Conservation (phyloP, 2,797 vertebrate species). For the Anableps anableps region DNA sequence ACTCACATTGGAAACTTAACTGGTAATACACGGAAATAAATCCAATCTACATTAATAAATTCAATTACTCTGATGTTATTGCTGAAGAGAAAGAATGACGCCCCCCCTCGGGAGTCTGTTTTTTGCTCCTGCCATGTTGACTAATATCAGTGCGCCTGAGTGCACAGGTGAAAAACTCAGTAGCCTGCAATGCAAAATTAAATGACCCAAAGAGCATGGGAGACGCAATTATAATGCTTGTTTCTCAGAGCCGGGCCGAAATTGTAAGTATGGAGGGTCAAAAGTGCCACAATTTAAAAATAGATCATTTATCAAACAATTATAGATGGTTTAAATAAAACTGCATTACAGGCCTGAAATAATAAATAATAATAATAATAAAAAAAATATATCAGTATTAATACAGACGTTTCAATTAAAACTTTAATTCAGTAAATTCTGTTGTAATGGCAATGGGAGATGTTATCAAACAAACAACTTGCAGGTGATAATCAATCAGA, state of each 20-base stretch:
- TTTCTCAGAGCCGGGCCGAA: not conserved
- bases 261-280: not conserved
- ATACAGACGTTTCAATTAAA: not conserved
- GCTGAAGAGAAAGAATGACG: not conserved
- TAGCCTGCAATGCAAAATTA: constrained; percentile 52
- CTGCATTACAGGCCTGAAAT: not conserved
- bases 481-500: constrained; percentile 36
- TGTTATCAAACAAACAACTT: constrained; percentile 43
- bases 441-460: constrained; percentile 39
- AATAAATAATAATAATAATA: not conserved
- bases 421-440: no score
- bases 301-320: not conserved
- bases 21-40: fast-evolving
- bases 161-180: constrained; percentile 74
- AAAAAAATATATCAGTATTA: not conserved
- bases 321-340: not conserved
- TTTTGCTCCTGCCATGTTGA: constrained; percentile 46
- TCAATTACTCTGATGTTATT: not conserved
- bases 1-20: fast-evolving
- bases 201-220: constrained; percentile 7
- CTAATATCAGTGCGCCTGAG: constrained; percentile 65
- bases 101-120: constrained; percentile 27
- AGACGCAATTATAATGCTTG: not conserved
- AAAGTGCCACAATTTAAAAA: not conserved
- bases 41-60: fast-evolving